Percentiles rank a stretch among this genome's conserved stretches.
Conservation (phyloP, 2,113 vertebrate species). For the Mellivora capensis region DNA sequence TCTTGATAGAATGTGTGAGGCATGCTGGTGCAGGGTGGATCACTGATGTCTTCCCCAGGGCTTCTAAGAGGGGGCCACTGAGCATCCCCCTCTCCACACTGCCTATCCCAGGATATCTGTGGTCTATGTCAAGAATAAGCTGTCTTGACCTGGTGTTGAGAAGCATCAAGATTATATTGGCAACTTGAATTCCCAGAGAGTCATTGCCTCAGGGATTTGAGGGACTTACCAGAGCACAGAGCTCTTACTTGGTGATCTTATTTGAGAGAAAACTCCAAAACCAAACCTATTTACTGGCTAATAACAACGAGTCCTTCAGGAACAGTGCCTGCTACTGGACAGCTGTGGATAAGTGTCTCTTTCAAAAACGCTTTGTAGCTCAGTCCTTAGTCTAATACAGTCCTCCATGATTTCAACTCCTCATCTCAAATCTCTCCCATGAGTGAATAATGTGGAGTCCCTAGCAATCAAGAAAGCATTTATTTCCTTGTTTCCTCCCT, state of each 20-base stretch:
- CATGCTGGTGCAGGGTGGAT: not conserved
- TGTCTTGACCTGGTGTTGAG: not conserved
- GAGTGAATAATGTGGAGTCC: not conserved
- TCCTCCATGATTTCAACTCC: not conserved
- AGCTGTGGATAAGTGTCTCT: not conserved
- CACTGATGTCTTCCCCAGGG: not conserved
- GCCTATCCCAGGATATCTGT: not conserved
- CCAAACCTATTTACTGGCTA: not conserved
- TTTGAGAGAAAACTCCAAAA: not conserved
- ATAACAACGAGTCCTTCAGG: not conserved
- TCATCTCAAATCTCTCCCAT: not conserved
- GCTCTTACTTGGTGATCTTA: not conserved
- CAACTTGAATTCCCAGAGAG: not conserved
- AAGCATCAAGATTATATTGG: not conserved
- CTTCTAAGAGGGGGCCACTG: not conserved
- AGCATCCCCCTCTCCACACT: not conserved
- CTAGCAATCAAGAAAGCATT: not conserved
- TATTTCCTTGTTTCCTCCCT: accelerated
- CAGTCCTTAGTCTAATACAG: not conserved
- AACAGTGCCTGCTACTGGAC: not conserved
- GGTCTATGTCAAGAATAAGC: not conserved
- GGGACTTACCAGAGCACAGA: not conserved
- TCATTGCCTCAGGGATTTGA: not conserved
- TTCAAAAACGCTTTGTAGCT: not conserved
- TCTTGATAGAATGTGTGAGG: not conserved